Base-by-base conservation (phyloP, 2,888 invertebrate species). In the Sarcophaga carnaria region DNA sequence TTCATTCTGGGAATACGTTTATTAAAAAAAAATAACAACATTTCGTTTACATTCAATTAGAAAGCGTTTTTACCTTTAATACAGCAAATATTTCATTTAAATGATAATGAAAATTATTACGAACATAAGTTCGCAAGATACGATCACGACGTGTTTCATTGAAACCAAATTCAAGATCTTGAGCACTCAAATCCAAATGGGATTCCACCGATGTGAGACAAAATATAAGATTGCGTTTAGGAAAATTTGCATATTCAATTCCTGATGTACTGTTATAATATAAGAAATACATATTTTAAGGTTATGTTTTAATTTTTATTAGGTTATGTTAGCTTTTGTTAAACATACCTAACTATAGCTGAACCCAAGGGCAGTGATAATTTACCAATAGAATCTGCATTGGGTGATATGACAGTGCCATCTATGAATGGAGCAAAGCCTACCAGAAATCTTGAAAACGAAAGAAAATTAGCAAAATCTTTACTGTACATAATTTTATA, bases 401-500 rank as follows among this genome's bases (percentile, higher is more conserved):
- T 91, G 80, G 96, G 95, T 76, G 96, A 95, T 89, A 97, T 95
- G 88, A 97, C 97, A 45, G 97, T 97, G 89, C 98, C 98, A 93
- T 98, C 98, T 89, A 98, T 96, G 92, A 98, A 98, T 3, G 98
- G 98, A n/a, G 98, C 98, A 92, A 98, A 98, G 27, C 97, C 97
- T 59, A 97, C 96, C 78, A 98, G 95, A 93, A 97, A 97, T 90
- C 96, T 94, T 54, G 22, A 37, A 76, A 75, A 71, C 80, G 72
- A 79, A 70, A 4, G 17, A 12, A 0, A 14, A 17, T 54, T 37
- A 37, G 37, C 2, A 10, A 37, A 37, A 10, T 0, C 8, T 37
- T 37, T 37, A 10, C 2, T 75, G 14, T 64, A 66, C 80, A 67
- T 71, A 60, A 80, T 75, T 80, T 60, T 80, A 80, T 71, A 60